phyloP scores from a whole-genome alignment of 2,797 vertebrate genomes.

The Esox masquinongy region DNA sequence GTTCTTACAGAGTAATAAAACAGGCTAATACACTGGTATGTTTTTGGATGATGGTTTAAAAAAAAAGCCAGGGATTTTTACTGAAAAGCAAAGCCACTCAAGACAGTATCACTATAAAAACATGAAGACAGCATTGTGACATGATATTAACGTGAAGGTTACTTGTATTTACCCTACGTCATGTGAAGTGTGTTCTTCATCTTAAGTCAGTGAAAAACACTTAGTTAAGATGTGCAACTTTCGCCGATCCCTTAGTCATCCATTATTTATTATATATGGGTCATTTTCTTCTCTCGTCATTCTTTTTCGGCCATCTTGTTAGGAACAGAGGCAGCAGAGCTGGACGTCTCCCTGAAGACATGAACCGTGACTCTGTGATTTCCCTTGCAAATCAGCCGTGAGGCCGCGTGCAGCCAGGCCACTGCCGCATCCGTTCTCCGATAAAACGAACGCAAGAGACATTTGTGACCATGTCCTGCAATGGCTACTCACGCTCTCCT shows the following conservation, averaged over 20 bases:
- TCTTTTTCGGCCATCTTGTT: constrained; percentile 28
- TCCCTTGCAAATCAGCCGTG: constrained; percentile 62
- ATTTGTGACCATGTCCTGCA: constrained; percentile 32
- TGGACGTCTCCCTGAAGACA: constrained; percentile 47
- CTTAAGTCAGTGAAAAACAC: not conserved
- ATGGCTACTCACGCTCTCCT: constrained; percentile 24
- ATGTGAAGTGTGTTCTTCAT: not conserved
- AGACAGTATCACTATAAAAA: not conserved
- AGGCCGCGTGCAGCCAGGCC: not conserved
- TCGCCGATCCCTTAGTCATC: constrained; percentile 15
- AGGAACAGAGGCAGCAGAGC: constrained; percentile 32
- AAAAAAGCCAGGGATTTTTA: not conserved
- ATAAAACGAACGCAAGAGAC: constrained; percentile 10
- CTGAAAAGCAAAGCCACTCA: not conserved
- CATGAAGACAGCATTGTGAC: not conserved
- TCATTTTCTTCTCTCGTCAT: constrained; percentile 43
- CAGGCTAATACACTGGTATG: not conserved
- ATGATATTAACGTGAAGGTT: not conserved
- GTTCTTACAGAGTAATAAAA: no score
- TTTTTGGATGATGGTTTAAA: no score
- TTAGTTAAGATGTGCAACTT: constrained; percentile 14
- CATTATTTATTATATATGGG: constrained; percentile 12
- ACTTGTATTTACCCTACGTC: not conserved
- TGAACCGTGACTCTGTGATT: constrained; percentile 51
- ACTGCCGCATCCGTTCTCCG: constrained; percentile 41